These are phyloP conservation scores for Butastur rufipennis DNA, from an alignment of 2,113 vertebrate genomes.

Conservation along the genomic window DNA sequence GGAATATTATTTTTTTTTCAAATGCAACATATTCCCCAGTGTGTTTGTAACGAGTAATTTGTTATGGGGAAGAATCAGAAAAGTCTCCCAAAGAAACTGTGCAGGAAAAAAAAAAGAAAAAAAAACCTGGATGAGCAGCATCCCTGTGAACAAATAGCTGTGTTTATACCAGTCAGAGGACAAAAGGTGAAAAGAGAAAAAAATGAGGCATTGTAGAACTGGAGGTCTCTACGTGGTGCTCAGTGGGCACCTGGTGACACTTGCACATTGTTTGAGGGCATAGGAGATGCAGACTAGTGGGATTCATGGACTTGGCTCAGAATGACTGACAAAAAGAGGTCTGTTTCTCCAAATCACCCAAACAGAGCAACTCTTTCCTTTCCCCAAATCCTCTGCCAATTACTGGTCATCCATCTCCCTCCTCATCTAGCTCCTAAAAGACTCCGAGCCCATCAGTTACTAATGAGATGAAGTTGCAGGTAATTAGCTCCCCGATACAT, in stretches of 20 bases:
- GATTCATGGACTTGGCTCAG: fast-evolving
- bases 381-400: neutral
- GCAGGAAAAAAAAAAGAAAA: too few relatives aligned
- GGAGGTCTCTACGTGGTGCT: neutral
- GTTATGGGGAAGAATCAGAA: neutral
- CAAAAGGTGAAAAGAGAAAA: neutral
- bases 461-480: neutral
- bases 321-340: neutral
- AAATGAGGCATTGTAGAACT: neutral
- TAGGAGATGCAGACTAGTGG: neutral
- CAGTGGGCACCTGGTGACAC: neutral
- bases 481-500: neutral
- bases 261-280: neutral
- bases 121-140: neutral
- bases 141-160: neutral
- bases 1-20: neutral
- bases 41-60: neutral
- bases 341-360: neutral
- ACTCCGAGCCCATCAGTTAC: neutral
- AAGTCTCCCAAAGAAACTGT: neutral
- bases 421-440: neutral
- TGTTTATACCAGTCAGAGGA: neutral
- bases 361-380: neutral
- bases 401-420: neutral
- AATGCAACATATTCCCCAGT: neutral